Base-by-base conservation (phyloP, 1,140 invertebrate genomes). In the Brachionus sp. region DNA sequence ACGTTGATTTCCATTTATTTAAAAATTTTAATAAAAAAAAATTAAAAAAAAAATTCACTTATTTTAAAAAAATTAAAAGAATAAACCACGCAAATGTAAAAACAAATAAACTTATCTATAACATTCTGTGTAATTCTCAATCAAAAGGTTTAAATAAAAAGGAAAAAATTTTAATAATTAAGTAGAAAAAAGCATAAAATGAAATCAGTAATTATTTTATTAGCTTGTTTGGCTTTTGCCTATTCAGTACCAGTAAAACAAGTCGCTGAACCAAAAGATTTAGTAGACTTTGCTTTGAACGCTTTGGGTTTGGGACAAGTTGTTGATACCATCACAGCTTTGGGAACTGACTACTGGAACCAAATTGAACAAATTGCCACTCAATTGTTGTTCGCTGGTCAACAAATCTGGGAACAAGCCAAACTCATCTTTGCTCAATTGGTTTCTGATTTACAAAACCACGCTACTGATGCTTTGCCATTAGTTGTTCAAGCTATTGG, bases 321-420 rank as follows among this genome's bases (percentile, higher is more conserved):
- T 12, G n/a, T 35, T 13, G 46, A 29, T 10, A 77, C 46, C 5
- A 77, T 77, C 39, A 33, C 42, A 46, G 33, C 23, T 39, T 42
- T 77, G 25, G 73, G 73, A 0, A 13, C 16, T 29, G 12, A 77
- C 13, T 29, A 29, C 23, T 35, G 29, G 39, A 29, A 29, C 12
- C 73, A 77, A 53, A 39, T 77, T 35, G 44, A 35, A 29, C 39
- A 44, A 44, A 77, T 77, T 42, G 37, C 25, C 37, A 77, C 73
- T 39, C 73, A 77, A 53, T 53, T 77, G 25, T 53, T 77, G 25
- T 77, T 77, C 7, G 73, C 73, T 53, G 73, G 73, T 53, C 73
- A 77, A 77, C 35, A 77, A 42, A 42, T 42, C 12, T 77, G 73
- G 73, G 10, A 53, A 44, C 73, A 77, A 53, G 73, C 46, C n/a